These are phyloP conservation scores for Caenorhabditis macrosperma DNA, from an alignment of 2,888 invertebrate species.

Conservation along the genomic window DNA sequence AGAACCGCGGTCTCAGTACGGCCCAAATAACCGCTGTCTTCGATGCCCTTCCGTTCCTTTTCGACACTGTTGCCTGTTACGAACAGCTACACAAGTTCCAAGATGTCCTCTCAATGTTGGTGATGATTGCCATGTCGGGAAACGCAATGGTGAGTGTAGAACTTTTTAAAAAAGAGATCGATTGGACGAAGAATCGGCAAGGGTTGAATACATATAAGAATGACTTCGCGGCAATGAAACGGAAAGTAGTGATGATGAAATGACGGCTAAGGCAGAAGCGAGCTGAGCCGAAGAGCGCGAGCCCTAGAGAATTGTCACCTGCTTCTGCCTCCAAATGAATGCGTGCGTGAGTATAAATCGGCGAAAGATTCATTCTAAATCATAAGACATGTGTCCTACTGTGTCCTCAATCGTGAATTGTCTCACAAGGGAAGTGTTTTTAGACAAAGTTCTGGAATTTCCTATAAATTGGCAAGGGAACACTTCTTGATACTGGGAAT, in stretches of 20 bases:
- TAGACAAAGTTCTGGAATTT: too few species aligned
- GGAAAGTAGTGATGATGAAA: neutral
- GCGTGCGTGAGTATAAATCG: neutral
- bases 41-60: slow-evolving; percentile 55
- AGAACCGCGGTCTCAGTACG: slow-evolving; percentile 6
- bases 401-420: too few species aligned
- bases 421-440: too few species aligned
- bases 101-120: slow-evolving; percentile 42
- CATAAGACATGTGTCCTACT: too few species aligned
- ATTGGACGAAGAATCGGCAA: neutral
- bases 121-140: slow-evolving; percentile 43
- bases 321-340: neutral
- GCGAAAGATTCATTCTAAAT: neutral
- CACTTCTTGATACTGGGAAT: too few species aligned
- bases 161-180: neutral
- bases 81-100: slow-evolving; percentile 26
- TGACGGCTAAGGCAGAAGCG: neutral
- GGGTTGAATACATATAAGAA: too few species aligned
- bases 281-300: neutral
- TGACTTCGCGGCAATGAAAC: too few species aligned
- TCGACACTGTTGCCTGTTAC: slow-evolving; percentile 45
- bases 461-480: too few species aligned
- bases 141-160: slow-evolving; percentile 32
- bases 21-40: slow-evolving; percentile 44
- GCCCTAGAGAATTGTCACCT: neutral